Percentiles rank a stretch among this genome's conserved stretches.
Evolutionary conservation across 2,113 vertebrate species (phyloP).

Genomic region (Chlamydotis undulata): DNA sequence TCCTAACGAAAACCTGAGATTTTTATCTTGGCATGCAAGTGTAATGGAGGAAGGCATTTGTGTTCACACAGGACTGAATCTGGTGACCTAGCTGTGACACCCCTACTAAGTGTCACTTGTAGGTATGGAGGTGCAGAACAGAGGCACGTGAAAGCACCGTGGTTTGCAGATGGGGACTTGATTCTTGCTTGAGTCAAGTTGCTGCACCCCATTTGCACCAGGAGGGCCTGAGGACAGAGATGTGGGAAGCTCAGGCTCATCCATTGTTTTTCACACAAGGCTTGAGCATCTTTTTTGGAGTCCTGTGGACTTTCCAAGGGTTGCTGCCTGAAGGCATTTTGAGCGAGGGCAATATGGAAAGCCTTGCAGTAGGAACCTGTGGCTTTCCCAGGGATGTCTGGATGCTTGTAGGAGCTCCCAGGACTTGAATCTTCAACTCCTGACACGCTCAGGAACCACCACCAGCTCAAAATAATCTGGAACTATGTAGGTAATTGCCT

Average conservation of each 20-base stretch:
- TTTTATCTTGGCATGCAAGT: neutral
- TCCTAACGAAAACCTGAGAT: neutral
- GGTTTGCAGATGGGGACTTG: neutral
- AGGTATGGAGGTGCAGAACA: neutral
- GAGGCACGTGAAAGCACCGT: neutral
- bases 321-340: neutral
- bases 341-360: neutral
- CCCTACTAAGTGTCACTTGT: rapidly evolving
- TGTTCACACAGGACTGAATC: neutral
- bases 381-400: neutral
- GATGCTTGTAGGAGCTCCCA: neutral
- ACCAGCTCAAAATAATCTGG: neutral
- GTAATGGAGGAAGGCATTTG: neutral
- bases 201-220: neutral
- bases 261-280: neutral
- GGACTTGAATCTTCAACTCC: neutral
- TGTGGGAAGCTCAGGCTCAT: neutral
- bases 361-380: neutral
- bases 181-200: neutral
- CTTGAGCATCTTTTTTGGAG: rapidly evolving
- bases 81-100: neutral
- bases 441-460: neutral
- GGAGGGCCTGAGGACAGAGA: neutral
- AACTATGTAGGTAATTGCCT: neutral
- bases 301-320: neutral